phyloP scores from a whole-genome alignment of 2,888 invertebrate genomes.

The Neoitamus cyanurus region DNA sequence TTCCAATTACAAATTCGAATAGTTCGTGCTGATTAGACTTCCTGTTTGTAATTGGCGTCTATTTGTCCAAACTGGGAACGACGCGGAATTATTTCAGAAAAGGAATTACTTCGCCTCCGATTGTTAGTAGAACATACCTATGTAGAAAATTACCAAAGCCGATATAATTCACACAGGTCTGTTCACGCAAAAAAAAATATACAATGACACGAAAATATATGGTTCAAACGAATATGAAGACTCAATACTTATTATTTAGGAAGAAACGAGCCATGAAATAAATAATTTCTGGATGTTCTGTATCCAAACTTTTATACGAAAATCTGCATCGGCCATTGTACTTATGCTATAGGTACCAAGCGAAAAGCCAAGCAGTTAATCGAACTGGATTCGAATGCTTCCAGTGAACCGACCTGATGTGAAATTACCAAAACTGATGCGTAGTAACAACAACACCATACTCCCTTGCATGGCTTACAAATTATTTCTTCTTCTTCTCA shows the following conservation, averaged over 20 bases:
- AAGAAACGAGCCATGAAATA: not conserved
- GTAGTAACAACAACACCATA: conserved; percentile 17
- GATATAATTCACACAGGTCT: not conserved
- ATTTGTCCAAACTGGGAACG: not conserved
- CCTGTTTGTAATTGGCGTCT: not conserved
- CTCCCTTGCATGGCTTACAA: conserved; percentile 46
- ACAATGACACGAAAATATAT: not conserved
- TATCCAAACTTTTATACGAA: too few species aligned
- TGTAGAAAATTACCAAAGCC: not conserved
- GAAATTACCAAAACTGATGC: not conserved
- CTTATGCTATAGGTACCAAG: too few species aligned
- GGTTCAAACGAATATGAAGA: not conserved
- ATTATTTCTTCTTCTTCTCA: not conserved
- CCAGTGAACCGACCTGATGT: not conserved
- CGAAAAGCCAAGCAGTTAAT: not conserved
- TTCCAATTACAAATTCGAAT: not conserved
- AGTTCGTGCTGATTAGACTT: too few species aligned
- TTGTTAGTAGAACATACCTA: not conserved
- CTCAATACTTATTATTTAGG: not conserved
- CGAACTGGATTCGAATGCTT: not conserved
- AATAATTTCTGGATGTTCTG: too few species aligned
- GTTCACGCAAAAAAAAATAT: not conserved
- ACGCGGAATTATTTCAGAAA: not conserved
- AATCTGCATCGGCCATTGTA: not conserved
- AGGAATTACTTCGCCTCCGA: not conserved